These are phyloP conservation scores for Galeopsomyia nigrocyanea DNA, from an alignment of 2,888 invertebrate genomes.

Conservation along the genomic window DNA sequence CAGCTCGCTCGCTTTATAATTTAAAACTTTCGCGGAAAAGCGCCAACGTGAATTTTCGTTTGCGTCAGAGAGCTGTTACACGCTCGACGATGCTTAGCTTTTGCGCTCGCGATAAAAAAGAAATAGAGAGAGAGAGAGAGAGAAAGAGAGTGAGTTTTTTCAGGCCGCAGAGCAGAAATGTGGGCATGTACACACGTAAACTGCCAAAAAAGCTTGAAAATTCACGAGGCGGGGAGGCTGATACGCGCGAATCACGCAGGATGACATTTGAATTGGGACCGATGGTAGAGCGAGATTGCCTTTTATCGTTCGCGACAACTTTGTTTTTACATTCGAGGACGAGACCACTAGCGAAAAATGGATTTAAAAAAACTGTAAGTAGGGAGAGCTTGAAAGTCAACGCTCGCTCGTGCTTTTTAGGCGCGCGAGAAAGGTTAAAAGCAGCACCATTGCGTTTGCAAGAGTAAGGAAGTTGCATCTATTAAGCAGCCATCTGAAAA, in stretches of 20 bases:
- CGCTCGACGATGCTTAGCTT: not conserved
- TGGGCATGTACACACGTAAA: no score
- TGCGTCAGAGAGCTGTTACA: not conserved
- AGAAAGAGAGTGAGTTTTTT: no score
- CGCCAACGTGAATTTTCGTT: no score
- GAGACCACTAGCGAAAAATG: no score
- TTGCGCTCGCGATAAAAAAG: constrained; percentile 12
- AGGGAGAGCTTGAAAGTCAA: no score
- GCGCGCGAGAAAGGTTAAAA: not conserved
- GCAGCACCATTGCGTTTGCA: not conserved
- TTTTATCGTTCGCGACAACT: not conserved
- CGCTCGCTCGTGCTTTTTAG: no score
- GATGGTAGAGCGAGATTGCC: constrained; percentile 10
- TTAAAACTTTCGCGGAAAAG: no score
- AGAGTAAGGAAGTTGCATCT: constrained; percentile 10
- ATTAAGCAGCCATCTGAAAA: constrained; percentile 17
- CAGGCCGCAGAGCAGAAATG: constrained; percentile 13
- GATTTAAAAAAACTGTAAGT: no score
- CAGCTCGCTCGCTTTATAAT: no score
- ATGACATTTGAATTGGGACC: constrained; percentile 22
- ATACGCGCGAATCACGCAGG: constrained; percentile 17
- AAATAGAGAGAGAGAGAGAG: constrained; percentile 9
- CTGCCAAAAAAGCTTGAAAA: constrained; percentile 34
- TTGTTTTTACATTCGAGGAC: not conserved
- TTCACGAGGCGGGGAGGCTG: constrained; percentile 23